These are phyloP conservation scores for Enteromius thamalakanensis DNA, from an alignment of 2,797 vertebrate species.

Conservation along the genomic window DNA sequence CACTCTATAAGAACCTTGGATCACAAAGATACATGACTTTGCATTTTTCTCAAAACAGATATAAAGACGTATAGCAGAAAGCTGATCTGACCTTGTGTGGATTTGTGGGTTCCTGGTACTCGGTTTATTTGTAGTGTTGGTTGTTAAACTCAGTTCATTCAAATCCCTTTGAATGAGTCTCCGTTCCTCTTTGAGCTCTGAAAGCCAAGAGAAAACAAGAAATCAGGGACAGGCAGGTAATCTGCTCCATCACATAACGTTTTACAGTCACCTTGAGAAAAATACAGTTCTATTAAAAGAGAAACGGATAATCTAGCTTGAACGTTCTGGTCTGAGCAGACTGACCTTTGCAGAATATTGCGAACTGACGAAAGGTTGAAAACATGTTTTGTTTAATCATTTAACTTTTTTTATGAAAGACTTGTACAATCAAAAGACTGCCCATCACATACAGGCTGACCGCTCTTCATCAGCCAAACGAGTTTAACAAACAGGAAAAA, in stretches of 20 bases:
- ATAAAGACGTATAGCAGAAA: not conserved
- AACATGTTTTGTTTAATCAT: not conserved
- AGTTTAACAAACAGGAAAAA: conserved; percentile 55
- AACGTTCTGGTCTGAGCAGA: not conserved
- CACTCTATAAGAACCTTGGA: not conserved
- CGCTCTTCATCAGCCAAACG: not conserved
- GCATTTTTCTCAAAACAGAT: not conserved
- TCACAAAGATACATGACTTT: not conserved
- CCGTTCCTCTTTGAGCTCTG: conserved; percentile 77
- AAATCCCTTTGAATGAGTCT: conserved; percentile 72
- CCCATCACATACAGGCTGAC: not conserved
- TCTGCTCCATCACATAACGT: not conserved
- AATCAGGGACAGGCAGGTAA: not conserved
- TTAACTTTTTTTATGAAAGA: not conserved
- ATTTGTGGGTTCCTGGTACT: conserved; percentile 20
- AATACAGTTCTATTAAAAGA: not conserved
- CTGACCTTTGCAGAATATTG: not conserved
- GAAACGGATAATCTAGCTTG: not conserved
- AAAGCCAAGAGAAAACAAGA: conserved; percentile 21
- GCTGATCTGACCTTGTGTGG: conserved; percentile 36
- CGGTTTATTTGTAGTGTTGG: not conserved
- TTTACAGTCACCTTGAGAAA: not conserved
- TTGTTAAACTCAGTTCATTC: conserved; percentile 25
- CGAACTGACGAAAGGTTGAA: not conserved
- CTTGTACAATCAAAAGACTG: not conserved